phyloP scores from a whole-genome alignment of 1,140 invertebrate genomes.

The Psilanteris sp. region DNA sequence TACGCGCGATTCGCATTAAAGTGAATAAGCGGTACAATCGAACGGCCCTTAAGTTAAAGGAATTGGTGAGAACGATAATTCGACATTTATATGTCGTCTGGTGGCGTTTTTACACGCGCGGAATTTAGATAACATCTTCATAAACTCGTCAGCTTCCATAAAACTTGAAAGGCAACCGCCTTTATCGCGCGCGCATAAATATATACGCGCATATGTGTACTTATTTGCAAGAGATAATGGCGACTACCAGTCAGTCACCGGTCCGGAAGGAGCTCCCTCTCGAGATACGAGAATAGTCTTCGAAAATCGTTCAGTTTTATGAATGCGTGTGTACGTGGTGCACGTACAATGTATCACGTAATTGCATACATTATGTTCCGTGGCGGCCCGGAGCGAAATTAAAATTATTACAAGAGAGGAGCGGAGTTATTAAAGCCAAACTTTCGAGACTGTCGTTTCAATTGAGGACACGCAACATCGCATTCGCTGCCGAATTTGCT shows the following conservation, averaged over 20 bases:
- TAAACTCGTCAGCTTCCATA: slow-evolving; percentile 48
- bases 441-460: slow-evolving; percentile 51
- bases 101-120: slow-evolving; percentile 40
- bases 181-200: slow-evolving; percentile 33
- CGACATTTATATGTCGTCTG: slow-evolving; percentile 29
- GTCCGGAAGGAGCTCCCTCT: slow-evolving; percentile 15
- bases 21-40: neutral
- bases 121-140: slow-evolving; percentile 59
- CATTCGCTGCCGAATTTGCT: slow-evolving; percentile 9
- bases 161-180: slow-evolving; percentile 44
- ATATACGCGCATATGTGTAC: slow-evolving; percentile 30
- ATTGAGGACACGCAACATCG: slow-evolving; percentile 52
- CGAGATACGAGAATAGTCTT: slow-evolving; percentile 19
- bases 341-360: slow-evolving; percentile 51
- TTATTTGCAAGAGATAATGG: slow-evolving; percentile 56
- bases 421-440: slow-evolving; percentile 45
- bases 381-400: slow-evolving; percentile 32
- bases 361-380: slow-evolving; percentile 40
- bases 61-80: slow-evolving; percentile 33
- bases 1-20: too few relatives aligned
- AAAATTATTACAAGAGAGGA: slow-evolving; percentile 47
- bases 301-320: slow-evolving; percentile 32
- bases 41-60: slow-evolving; percentile 15
- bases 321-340: slow-evolving; percentile 16
- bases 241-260: slow-evolving; percentile 43